phyloP scores from a whole-genome alignment of 1,140 invertebrate genomes.

The Globodera rostochiensis region DNA sequence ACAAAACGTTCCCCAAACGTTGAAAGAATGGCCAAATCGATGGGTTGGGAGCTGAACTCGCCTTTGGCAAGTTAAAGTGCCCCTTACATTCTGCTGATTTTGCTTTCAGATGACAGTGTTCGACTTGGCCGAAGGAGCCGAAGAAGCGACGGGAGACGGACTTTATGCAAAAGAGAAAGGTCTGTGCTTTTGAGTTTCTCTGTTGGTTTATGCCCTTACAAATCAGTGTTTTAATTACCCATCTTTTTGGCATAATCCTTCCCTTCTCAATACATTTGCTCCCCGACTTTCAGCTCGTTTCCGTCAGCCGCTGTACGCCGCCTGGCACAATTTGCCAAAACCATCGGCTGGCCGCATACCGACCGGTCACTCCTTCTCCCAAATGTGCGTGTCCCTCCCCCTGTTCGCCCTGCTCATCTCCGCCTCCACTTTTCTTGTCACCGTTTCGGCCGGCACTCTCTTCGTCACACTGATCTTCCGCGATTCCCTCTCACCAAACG shows the following conservation, averaged over 20 bases:
- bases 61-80: neutral
- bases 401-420: constrained; percentile 37
- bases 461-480: constrained; percentile 31
- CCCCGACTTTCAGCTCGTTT: neutral
- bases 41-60: constrained; percentile 36
- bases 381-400: constrained; percentile 36
- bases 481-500: neutral
- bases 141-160: constrained; percentile 6
- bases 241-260: too few relatives aligned
- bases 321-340: neutral
- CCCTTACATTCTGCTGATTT: neutral
- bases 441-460: constrained; percentile 38
- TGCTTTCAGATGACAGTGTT: constrained; percentile 26
- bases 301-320: neutral
- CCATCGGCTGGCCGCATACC: neutral
- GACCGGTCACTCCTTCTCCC: constrained; percentile 2
- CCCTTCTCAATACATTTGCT: too few relatives aligned
- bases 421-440: constrained; percentile 43
- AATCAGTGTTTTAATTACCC: too few relatives aligned
- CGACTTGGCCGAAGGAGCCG: constrained; percentile 24
- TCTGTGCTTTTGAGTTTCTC: too few relatives aligned
- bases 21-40: constrained; percentile 9
- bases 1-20: neutral
- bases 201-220: neutral
- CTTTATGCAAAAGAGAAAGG: neutral